phyloP scores from a whole-genome alignment of 2,113 vertebrate genomes.

The Saccopteryx leptura region DNA sequence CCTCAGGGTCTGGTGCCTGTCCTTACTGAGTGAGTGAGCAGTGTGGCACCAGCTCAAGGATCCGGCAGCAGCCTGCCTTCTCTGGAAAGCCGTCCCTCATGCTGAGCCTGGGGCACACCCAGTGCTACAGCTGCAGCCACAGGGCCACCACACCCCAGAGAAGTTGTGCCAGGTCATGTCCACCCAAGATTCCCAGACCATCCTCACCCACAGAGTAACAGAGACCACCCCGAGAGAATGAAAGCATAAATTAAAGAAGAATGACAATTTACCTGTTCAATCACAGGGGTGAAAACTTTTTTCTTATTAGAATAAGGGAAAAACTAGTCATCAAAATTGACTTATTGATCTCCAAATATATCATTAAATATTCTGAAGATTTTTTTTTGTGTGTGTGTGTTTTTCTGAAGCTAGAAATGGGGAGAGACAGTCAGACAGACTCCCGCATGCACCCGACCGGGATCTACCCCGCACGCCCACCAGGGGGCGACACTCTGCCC shows the following conservation, averaged over 20 bases:
- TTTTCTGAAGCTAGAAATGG: too few species aligned
- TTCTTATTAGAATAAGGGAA: background rate
- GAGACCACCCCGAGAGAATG: background rate
- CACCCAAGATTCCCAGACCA: background rate
- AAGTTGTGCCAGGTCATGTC: too few species aligned
- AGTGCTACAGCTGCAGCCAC: background rate
- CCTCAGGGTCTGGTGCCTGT: background rate
- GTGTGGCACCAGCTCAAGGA: background rate
- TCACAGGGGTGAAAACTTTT: background rate
- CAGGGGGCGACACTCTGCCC: too few species aligned
- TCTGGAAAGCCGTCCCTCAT: background rate
- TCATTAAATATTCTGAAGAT: background rate
- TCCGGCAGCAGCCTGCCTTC: background rate
- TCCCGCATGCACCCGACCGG: too few species aligned
- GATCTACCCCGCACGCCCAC: too few species aligned
- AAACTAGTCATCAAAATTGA: background rate
- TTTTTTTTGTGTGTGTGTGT: too few species aligned
- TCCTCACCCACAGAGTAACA: background rate
- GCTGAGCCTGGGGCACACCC: background rate
- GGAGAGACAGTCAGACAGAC: too few species aligned
- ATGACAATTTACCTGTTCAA: rapidly evolving
- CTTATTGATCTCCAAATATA: background rate
- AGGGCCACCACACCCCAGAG: background rate
- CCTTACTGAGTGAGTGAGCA: too few species aligned
- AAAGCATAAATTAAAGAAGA: background rate